Evolutionary conservation across 2,113 vertebrate species (phyloP).

Genomic region (Indicator maculatus): DNA sequence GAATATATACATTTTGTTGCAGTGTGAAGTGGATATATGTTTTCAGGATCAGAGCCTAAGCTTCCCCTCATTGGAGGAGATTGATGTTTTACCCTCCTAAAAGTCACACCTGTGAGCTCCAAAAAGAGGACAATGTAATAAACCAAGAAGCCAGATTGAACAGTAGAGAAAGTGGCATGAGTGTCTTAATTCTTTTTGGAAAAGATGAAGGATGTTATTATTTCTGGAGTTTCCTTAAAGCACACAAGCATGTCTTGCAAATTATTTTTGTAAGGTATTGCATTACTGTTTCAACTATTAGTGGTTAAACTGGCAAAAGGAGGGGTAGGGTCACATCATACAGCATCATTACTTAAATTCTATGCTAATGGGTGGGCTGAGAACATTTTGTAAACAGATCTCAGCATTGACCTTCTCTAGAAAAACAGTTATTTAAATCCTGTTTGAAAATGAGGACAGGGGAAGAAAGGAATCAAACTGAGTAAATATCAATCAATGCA

Average conservation of each 20-base stretch:
- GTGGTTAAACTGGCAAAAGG: background rate
- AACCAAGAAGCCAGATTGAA: background rate
- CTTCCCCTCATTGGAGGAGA: background rate
- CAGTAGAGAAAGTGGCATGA: background rate
- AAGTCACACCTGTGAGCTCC: background rate
- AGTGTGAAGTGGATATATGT: background rate
- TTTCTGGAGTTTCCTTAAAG: background rate
- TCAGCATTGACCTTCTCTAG: background rate
- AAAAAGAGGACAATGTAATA: background rate
- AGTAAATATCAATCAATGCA: slow-evolving; percentile 16
- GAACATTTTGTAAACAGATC: background rate
- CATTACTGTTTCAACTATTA: background rate
- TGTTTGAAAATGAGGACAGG: background rate
- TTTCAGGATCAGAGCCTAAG: background rate
- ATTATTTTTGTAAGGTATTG: background rate
- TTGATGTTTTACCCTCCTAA: background rate
- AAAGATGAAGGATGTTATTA: background rate
- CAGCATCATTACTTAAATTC: background rate
- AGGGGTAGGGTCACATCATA: background rate
- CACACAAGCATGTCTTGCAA: background rate
- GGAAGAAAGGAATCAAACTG: background rate
- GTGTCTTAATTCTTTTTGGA: background rate
- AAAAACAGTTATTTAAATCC: background rate
- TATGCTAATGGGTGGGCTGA: background rate
- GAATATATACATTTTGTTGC: background rate